phyloP scores from a whole-genome alignment of 2,113 vertebrate species.

The Gyps fulvus region DNA sequence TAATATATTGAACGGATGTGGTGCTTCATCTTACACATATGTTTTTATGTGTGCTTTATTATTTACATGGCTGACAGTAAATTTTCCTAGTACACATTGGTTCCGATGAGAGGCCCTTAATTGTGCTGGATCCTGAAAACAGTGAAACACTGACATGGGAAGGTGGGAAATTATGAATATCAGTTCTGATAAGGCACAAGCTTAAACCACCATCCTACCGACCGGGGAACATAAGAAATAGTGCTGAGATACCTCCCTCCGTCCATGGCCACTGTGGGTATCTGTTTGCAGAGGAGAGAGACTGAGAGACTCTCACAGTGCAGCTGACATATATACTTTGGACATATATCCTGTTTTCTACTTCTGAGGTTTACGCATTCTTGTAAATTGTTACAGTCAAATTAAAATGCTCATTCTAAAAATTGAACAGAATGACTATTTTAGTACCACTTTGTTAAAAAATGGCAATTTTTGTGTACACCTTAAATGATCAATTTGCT shows the following conservation, averaged over 20 bases:
- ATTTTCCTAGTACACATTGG: not conserved
- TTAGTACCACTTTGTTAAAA: not conserved
- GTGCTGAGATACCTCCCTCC: not conserved
- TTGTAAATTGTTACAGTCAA: not conserved
- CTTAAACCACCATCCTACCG: not conserved
- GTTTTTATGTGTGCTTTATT: not conserved
- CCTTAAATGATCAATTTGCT: not conserved
- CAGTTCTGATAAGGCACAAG: not conserved
- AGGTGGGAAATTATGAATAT: not conserved
- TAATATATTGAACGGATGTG: not conserved
- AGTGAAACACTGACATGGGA: not conserved
- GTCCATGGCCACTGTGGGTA: not conserved
- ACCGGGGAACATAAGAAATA: not conserved
- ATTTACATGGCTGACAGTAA: not conserved
- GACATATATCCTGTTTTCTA: not conserved
- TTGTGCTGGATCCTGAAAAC: not conserved
- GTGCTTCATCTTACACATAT: not conserved
- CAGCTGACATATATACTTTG: not conserved
- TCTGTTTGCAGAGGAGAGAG: not conserved
- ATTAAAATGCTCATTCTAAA: not conserved
- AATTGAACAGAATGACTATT: not conserved
- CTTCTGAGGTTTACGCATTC: not conserved
- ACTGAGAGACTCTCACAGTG: not conserved
- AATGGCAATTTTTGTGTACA: not conserved
- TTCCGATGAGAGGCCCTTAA: not conserved